phyloP scores from a whole-genome alignment of 2,888 invertebrate genomes.

The Plagiodera versicolora region DNA sequence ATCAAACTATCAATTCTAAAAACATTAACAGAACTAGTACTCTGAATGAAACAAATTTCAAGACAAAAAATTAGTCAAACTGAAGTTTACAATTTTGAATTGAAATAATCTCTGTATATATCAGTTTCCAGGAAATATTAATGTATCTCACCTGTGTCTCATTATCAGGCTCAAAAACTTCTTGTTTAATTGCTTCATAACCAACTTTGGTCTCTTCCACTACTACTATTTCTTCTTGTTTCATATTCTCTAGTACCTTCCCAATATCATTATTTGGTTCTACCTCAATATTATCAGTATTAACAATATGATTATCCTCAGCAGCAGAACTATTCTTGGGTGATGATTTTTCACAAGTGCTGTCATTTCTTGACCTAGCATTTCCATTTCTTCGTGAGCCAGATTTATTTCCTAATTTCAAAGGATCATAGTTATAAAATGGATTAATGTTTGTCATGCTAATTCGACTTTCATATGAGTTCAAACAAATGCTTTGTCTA shows the following conservation, averaged over 20 bases:
- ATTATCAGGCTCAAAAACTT: slow-evolving; percentile 10
- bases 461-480: slow-evolving; percentile 74
- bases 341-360: slow-evolving; percentile 33
- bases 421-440: slow-evolving; percentile 21
- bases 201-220: slow-evolving; percentile 32
- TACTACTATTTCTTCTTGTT: slow-evolving; percentile 56
- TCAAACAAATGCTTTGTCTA: slow-evolving; percentile 76
- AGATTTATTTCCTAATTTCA: slow-evolving; percentile 24
- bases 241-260: slow-evolving; percentile 17
- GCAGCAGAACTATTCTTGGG: slow-evolving; percentile 21
- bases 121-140: too few relatives aligned
- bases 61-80: too few relatives aligned
- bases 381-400: slow-evolving; percentile 27
- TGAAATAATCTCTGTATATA: too few relatives aligned
- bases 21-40: too few relatives aligned
- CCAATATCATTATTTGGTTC: slow-evolving; percentile 22
- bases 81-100: too few relatives aligned
- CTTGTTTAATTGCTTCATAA: slow-evolving; percentile 32
- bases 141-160: slow-evolving; percentile 25
- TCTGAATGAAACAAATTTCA: too few relatives aligned
- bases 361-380: slow-evolving; percentile 29
- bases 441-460: slow-evolving; percentile 55
- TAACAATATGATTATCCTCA: slow-evolving; percentile 25
- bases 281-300: slow-evolving; percentile 25
- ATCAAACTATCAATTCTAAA: too few relatives aligned